Evolutionary conservation across 2,797 vertebrate species (phyloP).

Genomic region (Tokudaia muenninki): DNA sequence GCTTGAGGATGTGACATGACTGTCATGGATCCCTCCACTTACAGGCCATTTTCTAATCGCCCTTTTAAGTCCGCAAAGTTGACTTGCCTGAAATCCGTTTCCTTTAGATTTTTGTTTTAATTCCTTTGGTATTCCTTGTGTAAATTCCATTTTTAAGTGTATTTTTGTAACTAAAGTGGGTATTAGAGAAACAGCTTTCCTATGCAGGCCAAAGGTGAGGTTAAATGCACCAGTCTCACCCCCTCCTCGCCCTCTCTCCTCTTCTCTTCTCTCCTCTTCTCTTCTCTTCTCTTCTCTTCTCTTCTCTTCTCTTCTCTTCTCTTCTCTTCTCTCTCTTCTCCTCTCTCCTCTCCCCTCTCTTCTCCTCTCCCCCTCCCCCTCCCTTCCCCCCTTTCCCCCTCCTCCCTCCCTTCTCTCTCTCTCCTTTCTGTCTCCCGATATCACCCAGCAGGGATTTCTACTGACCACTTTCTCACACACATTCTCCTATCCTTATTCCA

Average conservation of each 20-base stretch:
- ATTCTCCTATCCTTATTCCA: conserved; percentile 24
- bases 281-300: neutral
- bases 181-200: conserved; percentile 31
- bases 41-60: neutral
- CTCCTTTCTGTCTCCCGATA: neutral
- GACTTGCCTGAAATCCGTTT: conserved; percentile 57
- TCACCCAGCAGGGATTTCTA: neutral
- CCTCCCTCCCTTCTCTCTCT: neutral
- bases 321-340: neutral
- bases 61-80: conserved; percentile 44
- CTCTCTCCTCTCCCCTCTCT: neutral
- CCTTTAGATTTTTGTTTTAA: conserved; percentile 55
- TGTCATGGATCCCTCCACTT: neutral
- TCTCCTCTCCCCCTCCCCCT: neutral
- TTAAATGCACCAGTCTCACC: neutral
- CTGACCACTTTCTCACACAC: neutral
- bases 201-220: neutral
- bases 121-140: conserved; percentile 13
- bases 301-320: neutral
- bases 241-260: neutral
- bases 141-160: neutral
- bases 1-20: conserved; percentile 33
- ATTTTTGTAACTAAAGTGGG: conserved; percentile 60
- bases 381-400: neutral
- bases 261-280: too few relatives aligned